Conservation (phyloP, 2,113 vertebrate genomes). For the Semnornis frantzii region DNA sequence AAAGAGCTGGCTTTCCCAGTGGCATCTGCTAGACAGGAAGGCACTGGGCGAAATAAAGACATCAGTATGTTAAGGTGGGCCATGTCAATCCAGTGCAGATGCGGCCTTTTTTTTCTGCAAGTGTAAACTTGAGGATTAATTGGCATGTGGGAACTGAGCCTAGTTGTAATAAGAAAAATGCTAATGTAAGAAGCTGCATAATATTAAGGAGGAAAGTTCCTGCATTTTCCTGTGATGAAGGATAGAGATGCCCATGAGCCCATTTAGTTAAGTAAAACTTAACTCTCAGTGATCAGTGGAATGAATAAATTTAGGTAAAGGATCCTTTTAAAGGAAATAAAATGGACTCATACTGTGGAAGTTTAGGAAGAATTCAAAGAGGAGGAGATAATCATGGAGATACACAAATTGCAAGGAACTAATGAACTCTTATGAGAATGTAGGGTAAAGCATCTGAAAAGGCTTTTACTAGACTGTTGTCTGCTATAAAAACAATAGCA, state of each 20-base stretch:
- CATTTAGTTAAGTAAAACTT: background rate
- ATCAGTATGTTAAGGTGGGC: background rate
- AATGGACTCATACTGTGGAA: background rate
- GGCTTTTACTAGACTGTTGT: background rate
- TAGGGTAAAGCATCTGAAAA: background rate
- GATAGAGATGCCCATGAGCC: background rate
- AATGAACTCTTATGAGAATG: background rate
- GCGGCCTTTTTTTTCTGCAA: background rate
- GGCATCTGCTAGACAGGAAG: background rate
- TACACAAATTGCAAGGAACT: background rate
- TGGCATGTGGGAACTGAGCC: background rate
- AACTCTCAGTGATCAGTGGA: background rate
- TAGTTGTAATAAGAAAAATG: background rate
- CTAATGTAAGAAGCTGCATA: background rate
- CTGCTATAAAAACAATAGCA: background rate
- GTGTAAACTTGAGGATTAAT: background rate
- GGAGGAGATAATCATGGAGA: background rate
- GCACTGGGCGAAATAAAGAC: background rate
- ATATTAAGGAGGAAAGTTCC: background rate
- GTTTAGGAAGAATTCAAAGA: background rate
- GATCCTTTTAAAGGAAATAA: background rate
- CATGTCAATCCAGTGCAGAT: background rate
- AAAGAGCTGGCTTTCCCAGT: background rate
- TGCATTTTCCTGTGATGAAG: background rate
- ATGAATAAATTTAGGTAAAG: background rate